Percentiles rank a stretch among this genome's conserved stretches.
These are phyloP conservation scores for Phrynocephalus vlangalii DNA, from an alignment of 2,797 vertebrate genomes.

Conservation along the genomic window DNA sequence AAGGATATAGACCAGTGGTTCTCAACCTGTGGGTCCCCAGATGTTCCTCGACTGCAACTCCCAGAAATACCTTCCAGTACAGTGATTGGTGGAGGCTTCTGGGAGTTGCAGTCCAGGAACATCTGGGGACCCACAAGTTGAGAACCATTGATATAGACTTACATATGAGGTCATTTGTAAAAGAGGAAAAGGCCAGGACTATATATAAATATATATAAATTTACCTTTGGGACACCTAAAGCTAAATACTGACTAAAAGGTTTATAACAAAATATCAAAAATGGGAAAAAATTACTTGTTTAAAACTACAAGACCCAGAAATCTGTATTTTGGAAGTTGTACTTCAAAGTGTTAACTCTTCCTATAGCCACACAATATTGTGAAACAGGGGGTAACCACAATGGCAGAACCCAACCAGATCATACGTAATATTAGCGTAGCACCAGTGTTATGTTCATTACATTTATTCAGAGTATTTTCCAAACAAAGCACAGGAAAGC, in stretches of 20 bases:
- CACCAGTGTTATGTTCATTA: background rate
- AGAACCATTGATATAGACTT: conserved; percentile 17
- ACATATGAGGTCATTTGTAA: background rate
- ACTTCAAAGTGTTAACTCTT: background rate
- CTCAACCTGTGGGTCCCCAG: too few relatives aligned
- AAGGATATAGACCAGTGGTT: conserved; percentile 26
- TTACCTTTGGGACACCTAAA: background rate
- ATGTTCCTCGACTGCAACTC: too few relatives aligned
- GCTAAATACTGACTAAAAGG: background rate
- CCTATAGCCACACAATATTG: background rate
- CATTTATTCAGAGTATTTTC: background rate
- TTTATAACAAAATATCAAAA: background rate
- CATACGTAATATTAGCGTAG: background rate
- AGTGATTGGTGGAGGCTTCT: too few relatives aligned
- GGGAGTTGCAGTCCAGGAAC: too few relatives aligned
- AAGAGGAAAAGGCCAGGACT: background rate
- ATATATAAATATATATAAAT: conserved; percentile 5
- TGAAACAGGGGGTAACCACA: background rate
- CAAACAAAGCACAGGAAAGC: background rate
- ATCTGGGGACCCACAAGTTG: too few relatives aligned
- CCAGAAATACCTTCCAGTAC: too few relatives aligned
- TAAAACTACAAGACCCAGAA: too few relatives aligned
- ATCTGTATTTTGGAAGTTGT: too few relatives aligned
- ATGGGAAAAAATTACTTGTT: too few relatives aligned
- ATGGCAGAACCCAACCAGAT: background rate